A percentile compares a stretch with the other conserved stretches of the same genome.
Evolutionary conservation across 2,888 invertebrate species (phyloP).

Genomic region (Tiliacea aurago): DNA sequence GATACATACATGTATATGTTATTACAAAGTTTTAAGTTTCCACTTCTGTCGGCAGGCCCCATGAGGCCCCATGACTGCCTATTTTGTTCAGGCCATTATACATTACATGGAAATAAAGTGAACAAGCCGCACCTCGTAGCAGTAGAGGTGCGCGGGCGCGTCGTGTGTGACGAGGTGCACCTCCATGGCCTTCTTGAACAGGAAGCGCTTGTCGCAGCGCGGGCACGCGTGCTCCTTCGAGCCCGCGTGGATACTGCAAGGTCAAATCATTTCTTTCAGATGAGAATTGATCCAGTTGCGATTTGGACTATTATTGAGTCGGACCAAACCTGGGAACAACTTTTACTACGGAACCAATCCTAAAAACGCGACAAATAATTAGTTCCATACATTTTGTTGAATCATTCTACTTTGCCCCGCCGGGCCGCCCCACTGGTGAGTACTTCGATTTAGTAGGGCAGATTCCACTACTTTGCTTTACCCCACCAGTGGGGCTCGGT

Average conservation of each 20-base stretch:
- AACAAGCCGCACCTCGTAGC: conserved; percentile 71
- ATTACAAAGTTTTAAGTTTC: too few relatives aligned
- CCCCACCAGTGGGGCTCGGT: too few relatives aligned
- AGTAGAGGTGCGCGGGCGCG: conserved; percentile 79
- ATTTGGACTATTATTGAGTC: neutral
- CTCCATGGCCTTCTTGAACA: conserved; percentile 85
- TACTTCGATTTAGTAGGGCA: too few relatives aligned
- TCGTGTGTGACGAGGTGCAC: conserved; percentile 82
- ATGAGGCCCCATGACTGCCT: too few relatives aligned
- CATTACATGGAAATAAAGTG: neutral
- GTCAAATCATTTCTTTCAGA: neutral
- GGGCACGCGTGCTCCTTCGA: conserved; percentile 83
- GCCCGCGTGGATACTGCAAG: conserved; percentile 81
- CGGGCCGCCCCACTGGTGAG: too few relatives aligned
- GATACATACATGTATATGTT: too few relatives aligned
- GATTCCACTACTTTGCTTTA: too few relatives aligned
- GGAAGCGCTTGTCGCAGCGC: conserved; percentile 79
- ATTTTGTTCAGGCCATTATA: neutral
- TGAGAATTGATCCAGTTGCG: neutral
- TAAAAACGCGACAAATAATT: too few relatives aligned
- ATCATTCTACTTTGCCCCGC: too few relatives aligned
- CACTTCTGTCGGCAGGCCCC: too few relatives aligned
- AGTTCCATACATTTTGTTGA: too few relatives aligned
- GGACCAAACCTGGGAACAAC: neutral
- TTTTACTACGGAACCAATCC: too few relatives aligned